A percentile compares a stretch with the other conserved stretches of the same genome.
phyloP scores from a whole-genome alignment of 1,140 invertebrate species.

The Lucilia cuprina region DNA sequence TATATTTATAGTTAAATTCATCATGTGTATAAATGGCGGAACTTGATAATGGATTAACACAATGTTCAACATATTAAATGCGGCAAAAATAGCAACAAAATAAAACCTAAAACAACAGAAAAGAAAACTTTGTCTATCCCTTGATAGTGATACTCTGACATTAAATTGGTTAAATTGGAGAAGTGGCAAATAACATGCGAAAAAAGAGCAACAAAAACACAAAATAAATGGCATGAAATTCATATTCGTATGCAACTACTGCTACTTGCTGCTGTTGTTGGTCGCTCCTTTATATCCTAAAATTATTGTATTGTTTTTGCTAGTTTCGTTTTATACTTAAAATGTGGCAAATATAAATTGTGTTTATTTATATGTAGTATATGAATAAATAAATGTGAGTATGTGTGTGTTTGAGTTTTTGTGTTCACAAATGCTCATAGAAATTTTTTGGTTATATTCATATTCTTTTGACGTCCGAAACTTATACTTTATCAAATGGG shows the following conservation, averaged over 20 bases:
- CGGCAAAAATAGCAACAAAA: background rate
- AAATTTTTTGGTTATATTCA: background rate
- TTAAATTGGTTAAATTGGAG: background rate
- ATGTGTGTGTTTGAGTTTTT: background rate
- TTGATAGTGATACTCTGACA: background rate
- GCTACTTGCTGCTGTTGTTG: background rate
- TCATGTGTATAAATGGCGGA: slow-evolving; percentile 5
- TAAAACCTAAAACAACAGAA: background rate
- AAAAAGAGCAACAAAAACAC: background rate
- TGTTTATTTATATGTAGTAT: background rate
- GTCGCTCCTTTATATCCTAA: background rate
- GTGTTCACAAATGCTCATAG: background rate
- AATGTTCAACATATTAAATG: background rate
- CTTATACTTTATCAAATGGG: slow-evolving; percentile 13
- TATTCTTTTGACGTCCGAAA: background rate
- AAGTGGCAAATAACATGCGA: background rate
- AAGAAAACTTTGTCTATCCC: background rate
- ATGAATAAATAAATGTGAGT: background rate
- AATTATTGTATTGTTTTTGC: background rate
- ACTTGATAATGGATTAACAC: slow-evolving; percentile 11
- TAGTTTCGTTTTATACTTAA: background rate
- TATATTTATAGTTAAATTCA: slow-evolving; percentile 9
- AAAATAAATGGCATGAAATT: background rate
- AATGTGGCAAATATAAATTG: background rate
- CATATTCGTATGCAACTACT: background rate